A percentile compares a stretch with the other conserved stretches of the same genome.
Conservation (phyloP, 2,113 vertebrate genomes). For the Silurus asotus region DNA sequence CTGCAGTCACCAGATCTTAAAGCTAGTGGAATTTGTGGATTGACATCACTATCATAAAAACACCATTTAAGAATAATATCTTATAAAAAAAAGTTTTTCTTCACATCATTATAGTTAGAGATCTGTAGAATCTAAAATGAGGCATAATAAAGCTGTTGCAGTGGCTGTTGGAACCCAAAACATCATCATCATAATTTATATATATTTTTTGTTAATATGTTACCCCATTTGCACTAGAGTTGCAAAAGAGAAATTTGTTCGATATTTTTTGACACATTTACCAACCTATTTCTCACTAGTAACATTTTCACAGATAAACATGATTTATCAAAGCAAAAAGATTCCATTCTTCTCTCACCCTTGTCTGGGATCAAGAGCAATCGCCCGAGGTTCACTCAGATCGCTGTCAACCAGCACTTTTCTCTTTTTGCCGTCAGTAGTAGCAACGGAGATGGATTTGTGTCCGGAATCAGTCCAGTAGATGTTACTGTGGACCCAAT, state of each 20-base stretch:
- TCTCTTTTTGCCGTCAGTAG: slow-evolving; percentile 83
- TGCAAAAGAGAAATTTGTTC: not conserved
- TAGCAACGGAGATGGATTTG: slow-evolving; percentile 94
- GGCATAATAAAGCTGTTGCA: not conserved
- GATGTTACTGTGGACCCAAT: slow-evolving; percentile 97
- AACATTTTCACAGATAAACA: not conserved
- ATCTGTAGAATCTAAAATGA: not conserved
- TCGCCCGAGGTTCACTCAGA: slow-evolving; percentile 90
- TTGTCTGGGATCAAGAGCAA: slow-evolving; percentile 88
- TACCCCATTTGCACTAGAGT: not conserved
- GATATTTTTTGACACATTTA: not conserved
- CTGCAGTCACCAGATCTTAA: not conserved
- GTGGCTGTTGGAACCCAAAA: not conserved
- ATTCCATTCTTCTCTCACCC: slow-evolving; percentile 75
- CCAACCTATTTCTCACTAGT: not conserved
- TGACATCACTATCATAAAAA: not conserved
- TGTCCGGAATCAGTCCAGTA: slow-evolving; percentile 98
- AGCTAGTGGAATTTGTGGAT: not conserved
- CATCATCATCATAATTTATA: not conserved
- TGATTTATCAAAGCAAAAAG: not conserved
- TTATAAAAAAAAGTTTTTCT: not conserved
- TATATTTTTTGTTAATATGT: not conserved
- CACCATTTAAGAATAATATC: not conserved
- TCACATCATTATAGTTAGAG: not conserved
- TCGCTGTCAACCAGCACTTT: slow-evolving; percentile 85